These are phyloP conservation scores for Drosophila dives DNA, from an alignment of 2,888 invertebrate genomes.

Conservation along the genomic window DNA sequence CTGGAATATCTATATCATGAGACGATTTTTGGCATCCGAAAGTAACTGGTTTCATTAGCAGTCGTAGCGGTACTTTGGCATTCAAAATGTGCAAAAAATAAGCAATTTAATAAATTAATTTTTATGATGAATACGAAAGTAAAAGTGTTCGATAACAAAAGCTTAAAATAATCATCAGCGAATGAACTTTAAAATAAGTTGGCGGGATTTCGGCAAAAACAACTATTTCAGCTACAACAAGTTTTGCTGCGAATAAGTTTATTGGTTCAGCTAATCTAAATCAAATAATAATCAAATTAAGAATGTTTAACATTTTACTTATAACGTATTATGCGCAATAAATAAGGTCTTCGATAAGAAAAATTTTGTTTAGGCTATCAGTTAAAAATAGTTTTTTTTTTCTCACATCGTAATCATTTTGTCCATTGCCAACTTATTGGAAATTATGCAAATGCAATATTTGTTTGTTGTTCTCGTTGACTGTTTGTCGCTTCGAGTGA, in stretches of 20 bases:
- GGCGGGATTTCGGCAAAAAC: background rate
- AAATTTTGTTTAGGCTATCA: background rate
- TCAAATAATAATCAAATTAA: background rate
- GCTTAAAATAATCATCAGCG: background rate
- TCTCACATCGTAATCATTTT: background rate
- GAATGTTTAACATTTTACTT: background rate
- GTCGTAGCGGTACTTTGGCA: background rate
- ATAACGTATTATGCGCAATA: background rate
- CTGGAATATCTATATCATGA: background rate
- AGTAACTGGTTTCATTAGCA: background rate
- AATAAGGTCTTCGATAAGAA: background rate
- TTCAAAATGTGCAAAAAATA: background rate
- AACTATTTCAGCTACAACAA: background rate
- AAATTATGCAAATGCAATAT: constrained; percentile 21
- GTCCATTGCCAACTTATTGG: background rate
- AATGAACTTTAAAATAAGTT: background rate
- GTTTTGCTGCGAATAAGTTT: background rate
- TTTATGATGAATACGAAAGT: background rate
- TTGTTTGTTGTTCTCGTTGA: background rate
- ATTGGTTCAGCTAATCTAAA: background rate
- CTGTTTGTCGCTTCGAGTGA: constrained; percentile 31
- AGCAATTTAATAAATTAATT: background rate
- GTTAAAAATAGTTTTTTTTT: background rate
- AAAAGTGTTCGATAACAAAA: background rate
- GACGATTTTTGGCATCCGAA: background rate